A percentile compares a stretch with the other conserved stretches of the same genome.
Conservation (phyloP, 2,797 vertebrate genomes). For the Chiropotes sagulatus region DNA sequence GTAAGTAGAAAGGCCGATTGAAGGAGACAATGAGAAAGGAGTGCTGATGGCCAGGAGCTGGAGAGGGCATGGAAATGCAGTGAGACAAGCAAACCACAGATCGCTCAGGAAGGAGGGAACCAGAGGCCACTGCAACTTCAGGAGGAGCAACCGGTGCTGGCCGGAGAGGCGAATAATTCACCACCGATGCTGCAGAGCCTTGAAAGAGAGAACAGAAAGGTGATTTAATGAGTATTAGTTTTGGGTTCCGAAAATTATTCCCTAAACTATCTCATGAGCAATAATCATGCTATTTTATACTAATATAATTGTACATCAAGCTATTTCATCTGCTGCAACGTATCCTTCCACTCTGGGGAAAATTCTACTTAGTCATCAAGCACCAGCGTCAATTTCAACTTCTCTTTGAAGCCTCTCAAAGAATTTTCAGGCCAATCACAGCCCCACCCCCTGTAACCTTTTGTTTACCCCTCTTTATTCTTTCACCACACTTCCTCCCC, state of each 20-base stretch:
- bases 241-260: conserved; percentile 74
- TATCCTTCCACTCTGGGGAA: background rate
- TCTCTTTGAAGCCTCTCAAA: background rate
- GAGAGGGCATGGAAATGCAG: background rate
- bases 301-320: background rate
- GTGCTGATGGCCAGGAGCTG: fast-evolving
- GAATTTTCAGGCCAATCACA: background rate
- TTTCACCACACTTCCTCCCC: background rate
- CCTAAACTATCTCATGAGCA: conserved; percentile 69
- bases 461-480: background rate
- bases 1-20: background rate
- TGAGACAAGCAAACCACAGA: background rate
- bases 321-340: background rate
- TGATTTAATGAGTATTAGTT: conserved; percentile 73
- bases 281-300: conserved; percentile 43
- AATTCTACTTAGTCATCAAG: background rate
- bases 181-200: background rate
- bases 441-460: background rate
- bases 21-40: background rate
- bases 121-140: background rate
- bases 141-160: background rate
- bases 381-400: background rate
- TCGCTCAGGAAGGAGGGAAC: background rate
- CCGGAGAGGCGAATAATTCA: background rate
- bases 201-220: conserved; percentile 62